Evolutionary conservation across 1,140 invertebrate species (phyloP).

Genomic region (Neotoxoptera formosana): DNA sequence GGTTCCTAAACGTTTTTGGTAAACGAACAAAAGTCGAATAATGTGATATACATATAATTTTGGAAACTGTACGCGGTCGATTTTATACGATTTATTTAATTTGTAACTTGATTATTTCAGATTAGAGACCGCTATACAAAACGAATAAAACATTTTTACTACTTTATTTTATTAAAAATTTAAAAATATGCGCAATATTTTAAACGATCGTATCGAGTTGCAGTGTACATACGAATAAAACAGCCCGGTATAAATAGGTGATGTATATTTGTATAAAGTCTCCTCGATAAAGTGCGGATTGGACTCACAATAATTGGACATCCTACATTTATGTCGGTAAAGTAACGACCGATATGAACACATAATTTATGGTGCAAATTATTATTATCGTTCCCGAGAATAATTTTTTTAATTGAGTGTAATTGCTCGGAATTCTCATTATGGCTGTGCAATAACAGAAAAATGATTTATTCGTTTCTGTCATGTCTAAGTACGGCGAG

Average conservation of each 20-base stretch:
- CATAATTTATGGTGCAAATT: background rate
- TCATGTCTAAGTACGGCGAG: background rate
- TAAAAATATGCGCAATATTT: background rate
- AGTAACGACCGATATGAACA: background rate
- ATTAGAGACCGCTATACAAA: background rate
- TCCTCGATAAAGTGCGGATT: background rate
- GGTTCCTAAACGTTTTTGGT: background rate
- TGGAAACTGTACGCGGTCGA: background rate
- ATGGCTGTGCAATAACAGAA: conserved; percentile 2
- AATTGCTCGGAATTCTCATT: background rate
- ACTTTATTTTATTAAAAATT: background rate
- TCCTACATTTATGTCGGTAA: background rate
- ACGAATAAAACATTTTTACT: background rate
- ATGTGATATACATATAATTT: background rate
- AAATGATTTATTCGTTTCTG: conserved; percentile 1
- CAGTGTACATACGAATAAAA: background rate
- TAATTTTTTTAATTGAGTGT: background rate
- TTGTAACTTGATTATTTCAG: conserved; percentile 10
- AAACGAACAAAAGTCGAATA: background rate
- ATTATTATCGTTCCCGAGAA: background rate
- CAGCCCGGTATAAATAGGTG: background rate
- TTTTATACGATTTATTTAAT: background rate
- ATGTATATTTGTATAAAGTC: background rate
- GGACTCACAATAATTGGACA: background rate
- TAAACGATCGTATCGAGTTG: background rate